phyloP scores from a whole-genome alignment of 2,888 invertebrate genomes.

The Conchocele bisecta region DNA sequence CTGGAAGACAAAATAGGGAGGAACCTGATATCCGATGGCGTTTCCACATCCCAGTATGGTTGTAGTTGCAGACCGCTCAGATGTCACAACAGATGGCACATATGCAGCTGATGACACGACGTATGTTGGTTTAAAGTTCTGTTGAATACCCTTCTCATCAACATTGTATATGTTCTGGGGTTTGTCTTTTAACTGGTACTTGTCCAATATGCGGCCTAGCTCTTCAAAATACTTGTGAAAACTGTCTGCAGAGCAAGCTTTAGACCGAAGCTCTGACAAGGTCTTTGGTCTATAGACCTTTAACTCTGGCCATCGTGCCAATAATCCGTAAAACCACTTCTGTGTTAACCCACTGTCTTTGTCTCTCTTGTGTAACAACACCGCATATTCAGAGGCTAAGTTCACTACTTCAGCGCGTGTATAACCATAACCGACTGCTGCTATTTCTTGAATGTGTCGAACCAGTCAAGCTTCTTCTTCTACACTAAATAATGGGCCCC shows the following conservation, averaged over 20 bases:
- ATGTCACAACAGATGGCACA: constrained; percentile 4
- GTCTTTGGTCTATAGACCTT: not conserved
- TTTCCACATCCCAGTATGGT: not conserved
- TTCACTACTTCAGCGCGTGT: not conserved
- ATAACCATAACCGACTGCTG: not conserved
- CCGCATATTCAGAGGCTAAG: not conserved
- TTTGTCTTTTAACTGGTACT: constrained; percentile 17
- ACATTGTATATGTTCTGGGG: constrained; percentile 35
- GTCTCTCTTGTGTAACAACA: not conserved
- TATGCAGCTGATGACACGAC: constrained; percentile 13
- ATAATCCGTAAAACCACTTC: not conserved
- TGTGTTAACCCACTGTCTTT: not conserved
- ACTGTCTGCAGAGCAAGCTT: not conserved
- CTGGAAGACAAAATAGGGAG: not conserved
- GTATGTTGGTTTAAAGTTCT: constrained; percentile 15
- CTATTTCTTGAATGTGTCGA: not conserved
- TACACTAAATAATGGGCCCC: not conserved
- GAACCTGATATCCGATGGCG: not conserved
- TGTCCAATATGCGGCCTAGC: constrained; percentile 3
- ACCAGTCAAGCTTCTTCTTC: not conserved
- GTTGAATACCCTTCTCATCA: constrained; percentile 42
- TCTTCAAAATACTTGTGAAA: constrained; percentile 14
- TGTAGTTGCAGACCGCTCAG: not conserved
- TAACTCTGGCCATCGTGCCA: not conserved
- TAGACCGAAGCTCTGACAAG: constrained; percentile 4